Conservation (phyloP, 2,113 vertebrate species). For the Syrrhaptes paradoxus region DNA sequence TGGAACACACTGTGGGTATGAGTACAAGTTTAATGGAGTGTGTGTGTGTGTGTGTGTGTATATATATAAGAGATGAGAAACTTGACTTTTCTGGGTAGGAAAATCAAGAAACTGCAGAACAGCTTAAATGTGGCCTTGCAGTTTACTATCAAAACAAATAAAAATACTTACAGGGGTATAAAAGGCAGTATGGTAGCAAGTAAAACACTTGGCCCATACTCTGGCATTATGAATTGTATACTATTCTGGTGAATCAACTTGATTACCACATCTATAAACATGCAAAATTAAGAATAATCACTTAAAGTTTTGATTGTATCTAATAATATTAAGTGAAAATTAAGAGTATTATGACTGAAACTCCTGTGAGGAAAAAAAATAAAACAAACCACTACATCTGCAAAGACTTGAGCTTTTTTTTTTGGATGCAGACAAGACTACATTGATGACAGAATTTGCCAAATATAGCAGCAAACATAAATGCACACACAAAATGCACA, state of each 20-base stretch:
- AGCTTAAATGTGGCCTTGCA: background rate
- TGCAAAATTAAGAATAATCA: background rate
- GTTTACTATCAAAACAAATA: background rate
- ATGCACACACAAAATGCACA: fast-evolving
- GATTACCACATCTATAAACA: background rate
- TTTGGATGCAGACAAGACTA: background rate
- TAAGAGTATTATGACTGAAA: background rate
- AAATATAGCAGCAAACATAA: background rate
- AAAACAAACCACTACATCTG: background rate
- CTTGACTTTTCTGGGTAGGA: background rate
- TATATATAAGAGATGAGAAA: background rate
- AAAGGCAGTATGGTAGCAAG: background rate
- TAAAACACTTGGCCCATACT: background rate
- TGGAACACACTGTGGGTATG: background rate
- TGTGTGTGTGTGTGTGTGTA: background rate
- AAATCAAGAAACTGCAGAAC: background rate
- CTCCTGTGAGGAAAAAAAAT: background rate
- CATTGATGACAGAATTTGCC: background rate
- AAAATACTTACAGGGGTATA: background rate
- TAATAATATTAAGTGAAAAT: background rate
- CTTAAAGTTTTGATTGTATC: background rate
- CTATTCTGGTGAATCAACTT: background rate
- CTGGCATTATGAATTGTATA: background rate
- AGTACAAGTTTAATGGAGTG: background rate
- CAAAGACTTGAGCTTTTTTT: background rate